These are phyloP conservation scores for Apodemia zela DNA, from an alignment of 2,888 invertebrate species.

Conservation along the genomic window DNA sequence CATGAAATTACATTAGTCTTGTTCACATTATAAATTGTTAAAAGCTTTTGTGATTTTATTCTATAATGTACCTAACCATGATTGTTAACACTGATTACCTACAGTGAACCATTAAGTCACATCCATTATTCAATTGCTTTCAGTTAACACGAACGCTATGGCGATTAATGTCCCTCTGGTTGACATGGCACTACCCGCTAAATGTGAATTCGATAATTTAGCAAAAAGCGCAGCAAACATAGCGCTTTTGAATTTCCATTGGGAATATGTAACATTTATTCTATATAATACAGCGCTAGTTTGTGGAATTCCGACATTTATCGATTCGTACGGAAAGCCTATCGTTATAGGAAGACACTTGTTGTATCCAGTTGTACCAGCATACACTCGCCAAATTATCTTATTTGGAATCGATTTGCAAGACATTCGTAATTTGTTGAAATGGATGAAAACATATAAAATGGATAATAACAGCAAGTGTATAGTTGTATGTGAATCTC, in stretches of 20 bases:
- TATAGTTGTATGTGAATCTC: slow-evolving; percentile 54
- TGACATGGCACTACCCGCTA: slow-evolving; percentile 16
- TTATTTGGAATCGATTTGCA: slow-evolving; percentile 45
- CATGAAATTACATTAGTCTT: neutral
- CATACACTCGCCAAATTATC: slow-evolving; percentile 46
- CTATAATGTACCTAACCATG: neutral
- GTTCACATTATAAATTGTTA: neutral
- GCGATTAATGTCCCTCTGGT: slow-evolving; percentile 21
- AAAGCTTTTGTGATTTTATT: slow-evolving; percentile 2
- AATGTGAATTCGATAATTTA: slow-evolving; percentile 37
- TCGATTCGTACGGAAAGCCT: slow-evolving; percentile 45
- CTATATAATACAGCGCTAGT: slow-evolving; percentile 43
- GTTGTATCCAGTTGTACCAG: slow-evolving; percentile 37
- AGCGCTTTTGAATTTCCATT: slow-evolving; percentile 53
- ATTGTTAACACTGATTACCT: slow-evolving; percentile 29
- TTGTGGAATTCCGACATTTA: slow-evolving; percentile 39
- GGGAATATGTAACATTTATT: slow-evolving; percentile 52
- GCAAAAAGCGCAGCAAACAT: slow-evolving; percentile 49
- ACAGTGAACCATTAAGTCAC: slow-evolving; percentile 25
- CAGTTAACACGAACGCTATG: slow-evolving; percentile 29
- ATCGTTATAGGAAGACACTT: slow-evolving; percentile 43
- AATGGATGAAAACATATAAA: slow-evolving; percentile 41
- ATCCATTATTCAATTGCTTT: slow-evolving; percentile 30
- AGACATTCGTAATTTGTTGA: slow-evolving; percentile 42
- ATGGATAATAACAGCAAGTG: slow-evolving; percentile 57